Percentiles rank a stretch among this genome's conserved stretches.
Conservation (phyloP, 2,888 invertebrate species). For the Mellilla xanthometata region DNA sequence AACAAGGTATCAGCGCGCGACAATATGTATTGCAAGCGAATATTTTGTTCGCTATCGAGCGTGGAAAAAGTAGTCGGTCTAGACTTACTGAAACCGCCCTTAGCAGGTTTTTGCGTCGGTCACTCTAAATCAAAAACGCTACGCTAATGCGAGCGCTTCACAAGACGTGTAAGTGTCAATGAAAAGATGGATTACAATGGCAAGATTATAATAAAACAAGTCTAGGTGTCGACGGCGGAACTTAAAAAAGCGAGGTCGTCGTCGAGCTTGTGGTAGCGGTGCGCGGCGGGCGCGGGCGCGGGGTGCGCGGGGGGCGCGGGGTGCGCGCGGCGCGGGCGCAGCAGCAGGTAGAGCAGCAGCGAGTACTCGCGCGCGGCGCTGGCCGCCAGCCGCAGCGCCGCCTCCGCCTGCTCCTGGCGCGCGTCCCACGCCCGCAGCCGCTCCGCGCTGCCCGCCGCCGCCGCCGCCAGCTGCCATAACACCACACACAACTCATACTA, state of each 20-base stretch:
- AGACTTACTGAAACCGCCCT: too few species aligned
- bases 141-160: too few species aligned
- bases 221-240: constrained; percentile 16
- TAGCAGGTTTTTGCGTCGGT: too few species aligned
- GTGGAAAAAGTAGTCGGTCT: too few species aligned
- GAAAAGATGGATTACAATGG: constrained; percentile 1
- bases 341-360: constrained; percentile 59
- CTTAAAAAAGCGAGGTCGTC: constrained; percentile 37
- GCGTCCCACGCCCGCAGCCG: constrained; percentile 57
- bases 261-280: constrained; percentile 48
- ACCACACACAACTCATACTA: too few species aligned
- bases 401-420: constrained; percentile 58
- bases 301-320: constrained; percentile 25
- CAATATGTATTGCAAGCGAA: too few species aligned
- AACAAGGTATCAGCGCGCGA: too few species aligned
- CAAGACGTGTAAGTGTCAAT: too few species aligned
- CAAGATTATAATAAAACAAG: constrained; percentile 12
- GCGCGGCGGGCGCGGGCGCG: too few species aligned
- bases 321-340: constrained; percentile 55
- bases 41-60: too few species aligned
- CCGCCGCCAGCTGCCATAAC: constrained; percentile 29
- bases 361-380: constrained; percentile 66
- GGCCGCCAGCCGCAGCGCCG: constrained; percentile 55
- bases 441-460: constrained; percentile 47
- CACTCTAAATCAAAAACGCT: too few species aligned